Evolutionary conservation across 2,888 invertebrate species (phyloP), one percentile per base, ranked within the genome.

Genomic region (Ecdyonurus torrentis): DNA sequence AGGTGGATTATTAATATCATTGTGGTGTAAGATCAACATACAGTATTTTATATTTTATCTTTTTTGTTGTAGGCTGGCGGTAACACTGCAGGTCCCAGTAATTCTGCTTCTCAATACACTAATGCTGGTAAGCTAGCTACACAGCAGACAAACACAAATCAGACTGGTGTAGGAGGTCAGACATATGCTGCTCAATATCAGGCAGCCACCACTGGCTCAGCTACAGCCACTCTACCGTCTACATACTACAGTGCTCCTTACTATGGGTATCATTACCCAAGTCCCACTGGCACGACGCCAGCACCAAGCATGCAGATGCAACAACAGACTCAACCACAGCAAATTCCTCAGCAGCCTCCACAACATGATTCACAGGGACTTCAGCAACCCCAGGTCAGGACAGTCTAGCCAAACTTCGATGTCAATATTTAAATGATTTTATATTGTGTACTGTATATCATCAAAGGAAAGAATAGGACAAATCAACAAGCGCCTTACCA

Each of bases 41-140:
- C n/a, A n/a, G n/a, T n/a, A n/a, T n/a, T n/a, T n/a, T n/a, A n/a
- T n/a, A n/a, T n/a, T n/a, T n/a, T n/a, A n/a, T n/a, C n/a, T n/a
- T n/a, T n/a, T n/a, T n/a, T n/a, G n/a, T n/a, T n/a, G n/a, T n/a
- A n/a, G n/a, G n/a, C n/a, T n/a, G n/a, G n/a, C n/a, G n/a, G n/a
- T n/a, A n/a, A n/a, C n/a, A n/a, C n/a, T n/a, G n/a, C n/a, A n/a
- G n/a, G 7, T n/a, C 37, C 62, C 62, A 23, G 50, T 52, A 24
- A 58, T 59, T 15, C 59, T 60, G 63, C 63, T 23, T 58, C 69
- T 2, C 68, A 68, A 60, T 81, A 81, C 65, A 80, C 80, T 1
- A 79, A 71, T 63, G 79, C 80, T 15, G 79, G 79, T 0, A 70
- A 69, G 1, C 76, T 74, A 66, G 73, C 74, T 22, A 79, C 79